A percentile compares a stretch with the other conserved stretches of the same genome.
Evolutionary conservation across 2,888 invertebrate species (phyloP).

Genomic region (Parnassius glacialis): DNA sequence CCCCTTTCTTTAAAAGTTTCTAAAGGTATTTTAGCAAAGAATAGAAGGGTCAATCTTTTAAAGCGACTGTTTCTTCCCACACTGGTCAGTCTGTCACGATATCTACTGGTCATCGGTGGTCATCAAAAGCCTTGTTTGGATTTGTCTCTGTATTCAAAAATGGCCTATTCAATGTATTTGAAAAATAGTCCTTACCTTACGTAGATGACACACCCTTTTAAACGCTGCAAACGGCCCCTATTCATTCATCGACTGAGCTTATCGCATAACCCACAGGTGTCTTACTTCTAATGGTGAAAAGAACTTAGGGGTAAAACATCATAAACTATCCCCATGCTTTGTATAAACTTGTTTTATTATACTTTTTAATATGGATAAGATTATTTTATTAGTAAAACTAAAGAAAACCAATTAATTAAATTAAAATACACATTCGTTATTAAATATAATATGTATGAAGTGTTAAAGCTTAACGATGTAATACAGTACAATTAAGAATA

Average conservation of each 20-base stretch:
- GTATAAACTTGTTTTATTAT: slow-evolving; percentile 7
- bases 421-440: too few species aligned
- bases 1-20: slow-evolving; percentile 55
- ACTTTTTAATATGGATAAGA: not conserved
- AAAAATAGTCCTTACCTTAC: slow-evolving; percentile 61
- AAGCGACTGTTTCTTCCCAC: slow-evolving; percentile 67
- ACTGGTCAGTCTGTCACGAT: slow-evolving; percentile 67
- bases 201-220: slow-evolving; percentile 62
- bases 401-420: too few species aligned
- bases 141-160: slow-evolving; percentile 59
- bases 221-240: slow-evolving; percentile 54
- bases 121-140: slow-evolving; percentile 68
- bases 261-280: slow-evolving; percentile 36
- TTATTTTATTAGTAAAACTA: too few species aligned
- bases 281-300: slow-evolving; percentile 26
- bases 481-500: too few species aligned
- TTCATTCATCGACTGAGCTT: slow-evolving; percentile 46
- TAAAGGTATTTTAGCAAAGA: slow-evolving; percentile 56
- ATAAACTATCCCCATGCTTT: slow-evolving; percentile 18
- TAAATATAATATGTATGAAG: too few species aligned
- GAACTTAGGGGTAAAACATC: slow-evolving; percentile 19
- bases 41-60: slow-evolving; percentile 66
- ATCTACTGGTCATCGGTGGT: slow-evolving; percentile 73
- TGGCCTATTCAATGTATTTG: slow-evolving; percentile 59
- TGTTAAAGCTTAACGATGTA: too few species aligned